These are phyloP conservation scores for Pseudomyrmex dendroicus DNA, from an alignment of 1,140 invertebrate species.

Conservation along the genomic window DNA sequence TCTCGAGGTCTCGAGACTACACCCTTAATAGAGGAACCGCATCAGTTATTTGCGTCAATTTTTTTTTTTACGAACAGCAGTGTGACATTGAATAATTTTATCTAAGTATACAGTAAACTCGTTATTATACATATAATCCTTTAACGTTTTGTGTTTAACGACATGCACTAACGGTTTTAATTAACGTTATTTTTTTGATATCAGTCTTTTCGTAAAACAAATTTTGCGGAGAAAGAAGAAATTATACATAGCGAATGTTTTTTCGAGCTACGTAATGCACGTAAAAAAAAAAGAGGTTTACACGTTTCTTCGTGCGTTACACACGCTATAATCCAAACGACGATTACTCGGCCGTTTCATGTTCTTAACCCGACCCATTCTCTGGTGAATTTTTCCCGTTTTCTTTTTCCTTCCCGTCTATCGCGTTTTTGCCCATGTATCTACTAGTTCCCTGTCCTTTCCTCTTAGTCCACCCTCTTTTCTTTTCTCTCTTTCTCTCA, in stretches of 20 bases:
- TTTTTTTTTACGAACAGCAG: background rate
- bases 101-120: too few relatives aligned
- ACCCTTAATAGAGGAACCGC: slow-evolving; percentile 13
- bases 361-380: slow-evolving; percentile 62
- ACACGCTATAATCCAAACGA: slow-evolving; percentile 68
- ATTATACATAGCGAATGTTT: too few relatives aligned
- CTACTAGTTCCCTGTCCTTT: background rate
- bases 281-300: slow-evolving; percentile 5
- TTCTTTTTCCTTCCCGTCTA: slow-evolving; percentile 61
- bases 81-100: slow-evolving; percentile 15
- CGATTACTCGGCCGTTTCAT: slow-evolving; percentile 73
- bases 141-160: too few relatives aligned
- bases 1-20: background rate
- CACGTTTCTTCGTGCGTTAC: slow-evolving; percentile 16
- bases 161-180: too few relatives aligned
- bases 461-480: slow-evolving; percentile 11
- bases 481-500: slow-evolving; percentile 10
- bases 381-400: slow-evolving; percentile 72
- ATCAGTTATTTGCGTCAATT: slow-evolving; percentile 33
- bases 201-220: too few relatives aligned
- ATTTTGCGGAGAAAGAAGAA: slow-evolving; percentile 20
- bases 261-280: background rate
- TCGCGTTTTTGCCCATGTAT: too few relatives aligned
- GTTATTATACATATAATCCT: too few relatives aligned
- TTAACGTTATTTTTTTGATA: too few relatives aligned